These are phyloP conservation scores for Lasioglossum oenotherae DNA, from an alignment of 2,888 invertebrate species.

Conservation along the genomic window DNA sequence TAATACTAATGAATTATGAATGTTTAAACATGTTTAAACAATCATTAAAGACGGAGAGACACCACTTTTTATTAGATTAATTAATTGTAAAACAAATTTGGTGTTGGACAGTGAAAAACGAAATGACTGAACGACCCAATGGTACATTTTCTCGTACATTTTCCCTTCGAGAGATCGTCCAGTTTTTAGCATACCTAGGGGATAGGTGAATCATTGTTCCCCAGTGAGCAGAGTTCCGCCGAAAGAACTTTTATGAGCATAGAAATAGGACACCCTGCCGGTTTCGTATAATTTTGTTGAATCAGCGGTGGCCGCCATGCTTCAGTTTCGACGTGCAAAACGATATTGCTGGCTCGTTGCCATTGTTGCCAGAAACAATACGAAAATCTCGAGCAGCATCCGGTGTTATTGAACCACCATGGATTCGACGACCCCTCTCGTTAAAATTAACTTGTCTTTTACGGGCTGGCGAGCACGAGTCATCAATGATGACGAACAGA, in stretches of 20 bases:
- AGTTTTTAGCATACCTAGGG: not conserved
- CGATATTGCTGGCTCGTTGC: slow-evolving; percentile 26
- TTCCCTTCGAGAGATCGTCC: not conserved
- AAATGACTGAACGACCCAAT: too few species aligned
- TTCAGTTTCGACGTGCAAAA: slow-evolving; percentile 17
- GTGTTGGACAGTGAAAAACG: too few species aligned
- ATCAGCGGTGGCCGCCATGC: slow-evolving; percentile 8
- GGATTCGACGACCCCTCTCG: slow-evolving; percentile 26
- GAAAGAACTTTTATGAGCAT: not conserved
- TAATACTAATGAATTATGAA: too few species aligned
- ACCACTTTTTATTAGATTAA: too few species aligned
- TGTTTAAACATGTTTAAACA: too few species aligned
- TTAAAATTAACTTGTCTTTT: slow-evolving; percentile 48
- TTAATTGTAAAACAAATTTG: too few species aligned
- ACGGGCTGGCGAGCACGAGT: not conserved
- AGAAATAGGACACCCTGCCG: slow-evolving; percentile 22
- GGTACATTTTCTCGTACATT: not conserved
- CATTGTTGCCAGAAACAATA: slow-evolving; percentile 29
- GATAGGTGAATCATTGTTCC: not conserved
- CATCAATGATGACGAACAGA: slow-evolving; percentile 19
- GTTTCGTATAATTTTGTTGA: not conserved
- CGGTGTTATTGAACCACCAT: slow-evolving; percentile 13
- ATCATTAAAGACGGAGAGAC: too few species aligned
- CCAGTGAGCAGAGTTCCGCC: not conserved
- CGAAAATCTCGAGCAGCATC: slow-evolving; percentile 2